phyloP scores from a whole-genome alignment of 2,113 vertebrate species.

The Xenopus borealis region DNA sequence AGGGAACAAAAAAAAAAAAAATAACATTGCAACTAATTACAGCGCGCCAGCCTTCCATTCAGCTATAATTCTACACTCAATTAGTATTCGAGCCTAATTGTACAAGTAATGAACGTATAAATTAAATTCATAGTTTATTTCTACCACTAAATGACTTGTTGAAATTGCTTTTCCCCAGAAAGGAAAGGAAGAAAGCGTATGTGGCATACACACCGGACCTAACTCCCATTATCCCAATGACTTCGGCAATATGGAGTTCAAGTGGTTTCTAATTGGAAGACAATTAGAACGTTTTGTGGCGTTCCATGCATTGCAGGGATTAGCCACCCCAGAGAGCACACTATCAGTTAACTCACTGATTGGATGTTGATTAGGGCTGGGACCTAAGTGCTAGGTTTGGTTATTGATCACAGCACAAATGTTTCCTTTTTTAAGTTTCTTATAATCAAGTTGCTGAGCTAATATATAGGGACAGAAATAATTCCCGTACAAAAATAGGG shows the following conservation, averaged over 20 bases:
- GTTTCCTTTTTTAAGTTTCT: too few relatives aligned
- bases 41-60: conserved; percentile 49
- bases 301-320: not conserved
- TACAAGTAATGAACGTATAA: conserved; percentile 62
- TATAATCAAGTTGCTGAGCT: too few relatives aligned
- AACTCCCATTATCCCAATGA: conserved; percentile 49
- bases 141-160: conserved; percentile 54
- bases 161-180: conserved; percentile 51
- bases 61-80: conserved; percentile 53
- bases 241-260: conserved; percentile 17
- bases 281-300: conserved; percentile 37
- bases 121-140: conserved; percentile 57
- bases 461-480: too few relatives aligned
- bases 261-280: conserved; percentile 50
- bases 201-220: conserved; percentile 23
- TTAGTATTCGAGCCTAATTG: conserved; percentile 56
- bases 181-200: conserved; percentile 22
- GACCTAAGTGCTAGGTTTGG: too few relatives aligned
- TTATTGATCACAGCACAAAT: too few relatives aligned
- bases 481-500: too few relatives aligned
- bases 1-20: conserved; percentile 44
- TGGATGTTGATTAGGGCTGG: too few relatives aligned
- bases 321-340: too few relatives aligned
- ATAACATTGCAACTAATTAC: conserved; percentile 52
- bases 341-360: too few relatives aligned